These are phyloP conservation scores for Nerophis ophidion DNA, from an alignment of 2,113 vertebrate genomes.

Conservation along the genomic window DNA sequence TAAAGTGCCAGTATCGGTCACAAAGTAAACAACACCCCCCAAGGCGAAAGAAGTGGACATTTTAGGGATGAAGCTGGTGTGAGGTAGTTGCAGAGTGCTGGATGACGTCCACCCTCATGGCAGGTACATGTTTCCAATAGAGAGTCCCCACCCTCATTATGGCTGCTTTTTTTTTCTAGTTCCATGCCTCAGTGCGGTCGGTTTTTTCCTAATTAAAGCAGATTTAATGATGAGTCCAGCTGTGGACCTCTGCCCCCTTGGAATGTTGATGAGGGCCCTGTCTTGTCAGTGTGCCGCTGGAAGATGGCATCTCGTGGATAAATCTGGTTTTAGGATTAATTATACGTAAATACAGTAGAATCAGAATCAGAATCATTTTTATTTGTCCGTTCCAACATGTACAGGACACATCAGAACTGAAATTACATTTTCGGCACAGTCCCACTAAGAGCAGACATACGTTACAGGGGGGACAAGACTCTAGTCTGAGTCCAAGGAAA, in stretches of 20 bases:
- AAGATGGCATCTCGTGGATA: conserved; percentile 14
- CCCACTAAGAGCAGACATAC: too few relatives aligned
- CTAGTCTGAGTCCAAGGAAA: too few relatives aligned
- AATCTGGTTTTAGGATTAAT: conserved; percentile 33
- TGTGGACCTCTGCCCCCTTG: conserved; percentile 60
- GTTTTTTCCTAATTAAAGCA: conserved; percentile 55
- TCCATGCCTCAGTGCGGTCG: conserved; percentile 28
- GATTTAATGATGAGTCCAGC: conserved; percentile 61
- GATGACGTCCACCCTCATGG: conserved; percentile 42
- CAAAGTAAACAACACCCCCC: conserved; percentile 2
- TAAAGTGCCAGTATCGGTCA: background rate
- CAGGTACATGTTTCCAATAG: conserved; percentile 63
- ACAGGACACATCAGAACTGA: too few relatives aligned
- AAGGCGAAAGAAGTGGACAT: conserved; percentile 14
- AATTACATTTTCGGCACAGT: too few relatives aligned
- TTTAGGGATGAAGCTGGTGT: conserved; percentile 27
- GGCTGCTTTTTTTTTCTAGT: background rate
- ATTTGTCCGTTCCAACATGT: too few relatives aligned
- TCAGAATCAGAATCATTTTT: too few relatives aligned
- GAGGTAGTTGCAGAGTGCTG: conserved; percentile 26
- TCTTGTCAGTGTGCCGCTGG: conserved; percentile 14
- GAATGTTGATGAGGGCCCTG: conserved; percentile 45
- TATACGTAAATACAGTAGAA: conserved; percentile 30
- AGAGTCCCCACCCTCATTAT: conserved; percentile 27
- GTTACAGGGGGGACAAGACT: too few relatives aligned